A percentile compares a stretch with the other conserved stretches of the same genome.
Conservation (phyloP, 2,888 invertebrate species). For the Drosophila anceps region DNA sequence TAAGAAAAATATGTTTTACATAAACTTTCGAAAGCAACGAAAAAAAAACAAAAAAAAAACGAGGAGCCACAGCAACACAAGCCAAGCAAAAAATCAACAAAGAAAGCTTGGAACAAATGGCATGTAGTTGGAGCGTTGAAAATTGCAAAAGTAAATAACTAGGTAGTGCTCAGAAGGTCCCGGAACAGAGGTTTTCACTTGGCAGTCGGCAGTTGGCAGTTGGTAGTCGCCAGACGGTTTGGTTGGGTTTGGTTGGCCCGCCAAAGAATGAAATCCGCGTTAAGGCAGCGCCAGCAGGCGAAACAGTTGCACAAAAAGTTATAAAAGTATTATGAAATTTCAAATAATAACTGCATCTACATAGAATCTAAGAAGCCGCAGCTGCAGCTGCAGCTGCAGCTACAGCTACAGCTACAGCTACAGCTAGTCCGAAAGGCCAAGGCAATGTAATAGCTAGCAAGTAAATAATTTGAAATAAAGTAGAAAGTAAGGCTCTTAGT, state of each 20-base stretch:
- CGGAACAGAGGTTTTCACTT: slow-evolving; percentile 17
- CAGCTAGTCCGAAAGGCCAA: slow-evolving; percentile 22
- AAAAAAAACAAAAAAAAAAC: slow-evolving; percentile 12
- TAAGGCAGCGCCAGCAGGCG: slow-evolving; percentile 59
- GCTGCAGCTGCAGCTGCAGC: slow-evolving; percentile 25
- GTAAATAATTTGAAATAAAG: slow-evolving; percentile 72
- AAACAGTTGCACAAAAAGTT: slow-evolving; percentile 76
- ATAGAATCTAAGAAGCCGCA: slow-evolving; percentile 37
- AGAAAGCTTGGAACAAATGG: slow-evolving; percentile 72
- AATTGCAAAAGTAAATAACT: slow-evolving; percentile 78
- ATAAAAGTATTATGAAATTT: slow-evolving; percentile 79
- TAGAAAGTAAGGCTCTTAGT: slow-evolving; percentile 53
- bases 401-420: background rate
- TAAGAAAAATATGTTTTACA: slow-evolving; percentile 81
- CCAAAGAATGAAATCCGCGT: slow-evolving; percentile 74
- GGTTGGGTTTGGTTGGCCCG: background rate
- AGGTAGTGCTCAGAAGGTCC: slow-evolving; percentile 30
- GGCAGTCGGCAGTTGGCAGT: slow-evolving; percentile 1
- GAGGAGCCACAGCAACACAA: slow-evolving; percentile 13
- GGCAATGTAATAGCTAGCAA: slow-evolving; percentile 27
- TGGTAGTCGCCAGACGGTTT: background rate
- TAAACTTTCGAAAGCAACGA: slow-evolving; percentile 54
- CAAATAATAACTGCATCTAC: slow-evolving; percentile 77
- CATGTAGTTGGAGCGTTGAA: slow-evolving; percentile 78
- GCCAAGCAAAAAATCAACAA: slow-evolving; percentile 35